Evolutionary conservation across 2,888 invertebrate species (phyloP).

Genomic region (Agrochola lota): DNA sequence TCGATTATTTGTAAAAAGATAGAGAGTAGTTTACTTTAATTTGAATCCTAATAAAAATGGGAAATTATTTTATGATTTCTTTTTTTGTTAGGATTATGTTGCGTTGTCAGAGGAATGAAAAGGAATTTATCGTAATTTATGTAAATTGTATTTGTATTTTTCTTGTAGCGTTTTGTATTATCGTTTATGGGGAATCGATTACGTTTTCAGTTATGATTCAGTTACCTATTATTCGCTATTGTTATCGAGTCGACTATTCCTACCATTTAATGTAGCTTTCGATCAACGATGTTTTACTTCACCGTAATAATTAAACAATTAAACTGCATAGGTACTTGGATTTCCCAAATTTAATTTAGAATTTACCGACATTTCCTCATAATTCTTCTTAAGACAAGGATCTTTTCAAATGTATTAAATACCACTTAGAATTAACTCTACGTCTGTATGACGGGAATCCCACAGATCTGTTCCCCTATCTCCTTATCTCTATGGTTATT

Average conservation of each 20-base stretch:
- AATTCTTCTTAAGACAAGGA: conserved; percentile 36
- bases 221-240: neutral
- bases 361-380: neutral
- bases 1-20: neutral
- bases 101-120: neutral
- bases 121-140: too few species aligned
- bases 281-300: neutral
- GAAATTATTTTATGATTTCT: neutral
- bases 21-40: neutral
- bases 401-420: conserved; percentile 48
- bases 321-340: neutral
- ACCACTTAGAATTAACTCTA: conserved; percentile 47
- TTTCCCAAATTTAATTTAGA: neutral
- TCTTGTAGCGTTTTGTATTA: neutral
- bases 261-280: neutral
- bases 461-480: conserved; percentile 23
- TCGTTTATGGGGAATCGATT: neutral
- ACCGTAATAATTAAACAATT: neutral
- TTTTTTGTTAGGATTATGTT: neutral
- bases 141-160: neutral
- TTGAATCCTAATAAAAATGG: neutral
- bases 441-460: conserved; percentile 36
- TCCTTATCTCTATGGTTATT: conserved; percentile 7
- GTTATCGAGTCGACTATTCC: neutral
- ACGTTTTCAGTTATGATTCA: neutral